These are phyloP conservation scores for Gambusia yucatana DNA, from an alignment of 2,797 vertebrate genomes.

Conservation along the genomic window DNA sequence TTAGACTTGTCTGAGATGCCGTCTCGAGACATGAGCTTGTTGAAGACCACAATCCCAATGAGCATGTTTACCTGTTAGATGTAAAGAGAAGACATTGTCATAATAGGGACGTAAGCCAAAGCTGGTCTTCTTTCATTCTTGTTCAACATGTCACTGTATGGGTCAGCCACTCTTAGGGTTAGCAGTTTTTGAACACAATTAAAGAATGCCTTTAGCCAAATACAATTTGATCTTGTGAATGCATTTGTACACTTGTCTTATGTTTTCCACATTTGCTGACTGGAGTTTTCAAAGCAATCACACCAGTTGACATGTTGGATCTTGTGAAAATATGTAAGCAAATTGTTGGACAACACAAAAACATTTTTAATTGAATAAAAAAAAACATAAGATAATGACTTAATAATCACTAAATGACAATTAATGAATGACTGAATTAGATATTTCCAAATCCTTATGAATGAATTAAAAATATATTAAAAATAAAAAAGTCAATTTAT, in stretches of 20 bases:
- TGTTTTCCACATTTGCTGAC: not conserved
- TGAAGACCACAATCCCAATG: conserved; percentile 98
- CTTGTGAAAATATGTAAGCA: not conserved
- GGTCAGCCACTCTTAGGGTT: not conserved
- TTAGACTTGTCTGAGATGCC: conserved; percentile 99
- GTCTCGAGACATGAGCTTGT: conserved; percentile 98
- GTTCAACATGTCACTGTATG: not conserved
- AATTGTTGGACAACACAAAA: not conserved
- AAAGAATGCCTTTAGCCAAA: not conserved
- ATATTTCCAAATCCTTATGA: not conserved
- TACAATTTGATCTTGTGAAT: not conserved
- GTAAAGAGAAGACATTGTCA: conserved; percentile 31
- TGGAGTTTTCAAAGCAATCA: not conserved
- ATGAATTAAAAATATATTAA: not conserved
- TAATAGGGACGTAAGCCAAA: not conserved
- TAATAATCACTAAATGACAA: not conserved
- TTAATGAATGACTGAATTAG: too few relatives aligned
- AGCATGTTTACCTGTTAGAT: conserved; percentile 94
- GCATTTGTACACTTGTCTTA: not conserved
- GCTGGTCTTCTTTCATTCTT: not conserved
- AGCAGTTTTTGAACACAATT: not conserved
- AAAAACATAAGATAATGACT: not conserved
- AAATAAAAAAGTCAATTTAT: not conserved
- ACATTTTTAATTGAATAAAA: not conserved
- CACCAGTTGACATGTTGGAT: not conserved